Conservation (phyloP, 2,888 invertebrate species). For the Iphiclides podalirius region DNA sequence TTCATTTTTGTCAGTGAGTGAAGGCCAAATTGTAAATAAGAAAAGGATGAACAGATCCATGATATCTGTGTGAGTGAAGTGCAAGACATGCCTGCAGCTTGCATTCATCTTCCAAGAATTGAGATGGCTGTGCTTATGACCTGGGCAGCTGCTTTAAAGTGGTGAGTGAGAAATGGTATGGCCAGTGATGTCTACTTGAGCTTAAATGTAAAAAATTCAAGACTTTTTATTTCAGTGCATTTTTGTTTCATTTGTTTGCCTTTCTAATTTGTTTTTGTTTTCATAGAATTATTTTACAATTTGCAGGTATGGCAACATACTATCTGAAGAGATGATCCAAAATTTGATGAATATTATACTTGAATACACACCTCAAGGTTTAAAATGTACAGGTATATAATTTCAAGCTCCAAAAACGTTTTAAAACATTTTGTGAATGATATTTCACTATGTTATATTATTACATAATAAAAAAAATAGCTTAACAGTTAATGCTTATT, state of each 20-base stretch:
- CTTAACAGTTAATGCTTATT: too few relatives aligned
- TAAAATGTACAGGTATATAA: conserved; percentile 6
- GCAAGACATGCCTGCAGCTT: conserved; percentile 32
- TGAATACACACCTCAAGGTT: neutral
- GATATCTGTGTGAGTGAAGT: conserved; percentile 36
- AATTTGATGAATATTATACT: neutral
- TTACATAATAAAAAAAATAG: too few relatives aligned
- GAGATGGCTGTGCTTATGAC: conserved; percentile 18
- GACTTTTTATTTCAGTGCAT: neutral
- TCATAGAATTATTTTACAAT: conserved; percentile 1
- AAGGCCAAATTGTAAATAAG: conserved; percentile 30
- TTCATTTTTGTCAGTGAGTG: conserved; percentile 32
- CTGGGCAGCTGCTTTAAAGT: conserved; percentile 32
- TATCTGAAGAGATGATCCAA: conserved; percentile 14
- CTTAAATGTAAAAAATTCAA: conserved; percentile 15
- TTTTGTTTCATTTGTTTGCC: neutral
- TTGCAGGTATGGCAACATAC: conserved; percentile 12
- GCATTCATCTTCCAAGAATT: conserved; percentile 22
- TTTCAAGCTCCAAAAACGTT: too few relatives aligned
- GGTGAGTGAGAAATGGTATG: conserved; percentile 42
- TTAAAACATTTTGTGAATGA: neutral
- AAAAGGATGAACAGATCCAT: conserved; percentile 33
- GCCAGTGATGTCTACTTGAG: conserved; percentile 26
- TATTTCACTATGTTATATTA: too few relatives aligned
- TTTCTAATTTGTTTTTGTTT: neutral